Base-by-base conservation (phyloP, 92 coral and sea anemone species). In the Pocillopora meandrina region DNA sequence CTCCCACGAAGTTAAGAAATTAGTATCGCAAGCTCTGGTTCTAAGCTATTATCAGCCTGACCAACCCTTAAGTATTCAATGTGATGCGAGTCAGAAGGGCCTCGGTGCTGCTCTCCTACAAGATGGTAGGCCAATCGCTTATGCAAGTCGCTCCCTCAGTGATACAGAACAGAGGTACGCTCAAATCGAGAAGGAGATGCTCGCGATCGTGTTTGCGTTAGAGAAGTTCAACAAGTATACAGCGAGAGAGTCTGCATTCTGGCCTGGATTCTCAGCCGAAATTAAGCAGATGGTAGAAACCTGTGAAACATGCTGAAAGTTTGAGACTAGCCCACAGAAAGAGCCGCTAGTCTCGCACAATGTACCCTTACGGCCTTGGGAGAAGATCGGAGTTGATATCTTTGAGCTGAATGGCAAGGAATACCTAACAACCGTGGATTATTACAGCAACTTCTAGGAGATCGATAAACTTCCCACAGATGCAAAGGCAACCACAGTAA, bases 381-480 rank as follows among this genome's bases (percentile, higher is more conserved):
- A 89, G 77, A 71, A 86, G 79, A 65, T 89, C 7, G 85, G 84
- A 57, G 70, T 71, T 18, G 77, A 84, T 74, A 74, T 88, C 19
- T 88, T 88, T 19, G 60, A 71, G n/a, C 66, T 76, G 55, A 71
- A 58, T 5, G 47, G 19, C 52, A 88, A 83, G 34, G 72, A 60
- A 56, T 88, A 82, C 81, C 57, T 88, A 34, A 35, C 84, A 18
- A 83, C 88, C 12, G 76, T 65, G 1, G 88, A 90, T 76, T 90
- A 90, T 23, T 86, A 80, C 87, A 90, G 87, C 74, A 86, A 86
- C 52, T 79, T 90, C 71, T 90, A 64, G 57, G 92, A 89, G 34
- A 65, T 79, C 33, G 86, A 89, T 74, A 20, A 73, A 57, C 88
- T 84, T 19, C 79, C 88, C 15, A 68, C 62, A 68, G 85, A 52